Base-by-base conservation (phyloP, 2,888 invertebrate species). In the Cheilosia variabilis region DNA sequence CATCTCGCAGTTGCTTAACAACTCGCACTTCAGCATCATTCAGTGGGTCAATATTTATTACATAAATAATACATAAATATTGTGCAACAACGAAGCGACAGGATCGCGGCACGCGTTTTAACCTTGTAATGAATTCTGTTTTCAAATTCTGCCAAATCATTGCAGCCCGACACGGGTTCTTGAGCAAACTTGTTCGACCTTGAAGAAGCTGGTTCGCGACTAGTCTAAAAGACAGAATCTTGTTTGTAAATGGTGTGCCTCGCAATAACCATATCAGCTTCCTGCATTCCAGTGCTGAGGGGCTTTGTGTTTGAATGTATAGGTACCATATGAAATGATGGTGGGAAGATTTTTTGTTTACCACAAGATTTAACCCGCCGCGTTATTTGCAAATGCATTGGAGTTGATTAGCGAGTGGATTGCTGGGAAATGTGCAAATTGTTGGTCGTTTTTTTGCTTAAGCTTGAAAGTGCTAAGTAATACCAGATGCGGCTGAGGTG, bases 301-400 rank as follows among this genome's bases (percentile, higher is more conserved):
- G 15, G 0, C 34, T 34, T 4, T 24, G 41, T 5, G n/a, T 45
- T 50, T 15, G 2, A 65, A 22, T 34, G 13, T 10, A n/a, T n/a
- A 5, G 13, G 19, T 37, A 19, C 15, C 19, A 1, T 2, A 1
- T 17, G 17, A 34, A 7, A 1, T 9, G 34, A 19, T 13, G 17
- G 15, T 19, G 31, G 4, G 50, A 63, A 19, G 47, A 27, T 6
- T 15, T 50, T 52, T 19, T 4, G 10, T 37, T 50, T 52, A 10
- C 65, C 37, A 24, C 34, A 37, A 37, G 4, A 1, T 37, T 17
- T 63, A 37, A 24, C 17, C 24, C 4, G 34, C 3, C 6, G 50
- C 27, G 15, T 4, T 22, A 37, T 65, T 65, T 65, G 52, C 65
- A 34, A 34, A 52, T 65, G 65, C 37, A 65, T 24, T 52, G 4